Evolutionary conservation across 2,797 vertebrate genomes (phyloP), one percentile per base, ranked within the genome.

Genomic region (Coregonus ussuriensis): DNA sequence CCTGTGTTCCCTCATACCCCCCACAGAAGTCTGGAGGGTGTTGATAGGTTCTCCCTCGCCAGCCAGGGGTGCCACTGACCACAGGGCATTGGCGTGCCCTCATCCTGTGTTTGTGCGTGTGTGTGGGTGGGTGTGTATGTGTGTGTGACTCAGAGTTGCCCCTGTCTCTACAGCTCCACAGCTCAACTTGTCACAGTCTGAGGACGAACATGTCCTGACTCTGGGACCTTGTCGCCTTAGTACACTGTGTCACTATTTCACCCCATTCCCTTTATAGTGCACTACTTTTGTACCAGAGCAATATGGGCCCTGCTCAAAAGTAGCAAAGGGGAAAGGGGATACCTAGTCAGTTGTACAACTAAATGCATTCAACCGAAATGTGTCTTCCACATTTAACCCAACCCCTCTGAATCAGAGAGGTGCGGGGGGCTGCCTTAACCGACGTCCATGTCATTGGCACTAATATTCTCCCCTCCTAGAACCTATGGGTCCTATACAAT

Each of bases 401-500:
- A 47, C 41, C 7, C 41, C 41, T 47, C 41, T 11, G 41, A 7
- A 47, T 47, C 41, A 47, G 41, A 47, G 41, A 47, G 41, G 41
- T 47, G 41, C 41, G 9, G 9, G 41, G 41, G 41, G 11, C 41
- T 47, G 9, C 41, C 41, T 47, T 13, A 47, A 47, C 11, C 9
- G 9, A 11, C 41, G 2, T 47, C 41, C 41, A 9, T 62, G n/a
- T 21, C 59, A 62, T 62, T 62, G 7, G 65, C 15, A 67, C 65
- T 1, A 67, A 35, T 67, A 67, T 33, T 67, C 65, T 67, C 31
- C 31, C 65, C 29, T 35, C 29, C 65, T 25, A 35, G 15, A 67
- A 35, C 65, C 65, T 35, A 16, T 33, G 15, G 31, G 31, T 67
- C 71, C 71, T 35, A 14, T 72, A 72, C 71, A 54, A 56, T 18